Base-by-base conservation (phyloP, 2,888 invertebrate species). In the Priocnemis perturbator region DNA sequence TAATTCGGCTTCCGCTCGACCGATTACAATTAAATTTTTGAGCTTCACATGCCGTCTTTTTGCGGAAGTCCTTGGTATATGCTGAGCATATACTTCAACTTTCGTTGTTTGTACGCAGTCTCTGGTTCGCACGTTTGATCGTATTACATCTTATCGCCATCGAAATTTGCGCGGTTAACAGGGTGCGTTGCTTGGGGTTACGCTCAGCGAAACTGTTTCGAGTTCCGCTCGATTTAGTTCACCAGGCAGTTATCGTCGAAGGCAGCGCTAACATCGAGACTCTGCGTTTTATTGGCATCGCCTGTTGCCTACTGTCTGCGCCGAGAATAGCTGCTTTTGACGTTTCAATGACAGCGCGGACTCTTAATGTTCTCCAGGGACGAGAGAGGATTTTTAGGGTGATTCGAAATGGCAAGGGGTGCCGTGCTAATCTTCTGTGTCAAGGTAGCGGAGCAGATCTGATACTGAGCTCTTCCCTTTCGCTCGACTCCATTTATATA, bases 351-450 rank as follows among this genome's bases (percentile, higher is more conserved):
- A 77, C 74, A 67, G 44, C 66, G 30, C 56, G 63, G 66, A 62
- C 67, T 59, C 67, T 72, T 71, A 76, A 74, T 66, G 74, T 60
- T 65, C 72, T 21, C 2, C 56, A 23, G 57, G 62, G 50, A 45
- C 37, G 50, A 14, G 56, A 20, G 19, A 50, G 58, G 60, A 64
- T 70, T 75, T 82, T 74, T 66, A 52, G 69, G 60, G 63, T 58
- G 73, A 65, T 74, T 70, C 65, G 44, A 62, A 70, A 71, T 64
- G 71, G 44, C 60, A 68, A 64, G 68, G 76, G 67, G 60, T 44
- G 63, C 53, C 53, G 7, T 61, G 70, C 76, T 83, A 83, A 83
- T 83, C 81, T 81, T 53, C 72, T 64, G 76, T 78, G 78, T 82
- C 76, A 71, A 83, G 76, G 76, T 70, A 74, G 60, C 65, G 73